Evolutionary conservation across 2,113 vertebrate species (phyloP), one percentile per base, ranked within the genome.

Genomic region (Spizaetus ornatus): DNA sequence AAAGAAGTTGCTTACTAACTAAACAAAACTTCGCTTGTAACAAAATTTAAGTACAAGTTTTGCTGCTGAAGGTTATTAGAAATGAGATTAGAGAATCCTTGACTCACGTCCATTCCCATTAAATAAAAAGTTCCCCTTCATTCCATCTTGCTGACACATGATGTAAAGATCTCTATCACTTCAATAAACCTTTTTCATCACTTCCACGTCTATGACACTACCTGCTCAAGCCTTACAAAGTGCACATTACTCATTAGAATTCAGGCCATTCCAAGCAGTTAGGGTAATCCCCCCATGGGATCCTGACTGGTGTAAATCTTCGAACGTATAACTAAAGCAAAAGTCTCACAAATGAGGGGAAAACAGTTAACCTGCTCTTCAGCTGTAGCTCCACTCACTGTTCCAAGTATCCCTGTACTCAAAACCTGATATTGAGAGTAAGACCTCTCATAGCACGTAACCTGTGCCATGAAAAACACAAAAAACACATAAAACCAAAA

Each of bases 61-160:
- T 58, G 52, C 58, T 78, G 16, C 12, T 82, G 70, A 66, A 86
- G 47, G 83, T 62, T 82, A 66, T 67, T 40, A 90, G 43, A 67
- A 86, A 72, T 42, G 12, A 85, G 66, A 82, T 36, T 29, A 62
- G 27, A 76, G 32, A 91, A 88, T 42, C 58, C 76, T 89, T 77
- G 19, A 86, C 43, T 89, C n/a, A 2, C 2, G 1, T 52, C 48
- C 40, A 78, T 47, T 93, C 23, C 65, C 62, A 86, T 34, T 58
- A 73, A 76, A 38, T 42, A 62, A 77, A 58, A 94, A 72, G 47
- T 69, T 86, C 26, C 66, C 72, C n/a, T 89, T 93, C 43, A 38
- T 86, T 91, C 72, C 50, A 81, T 45, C 48, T 45, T 63, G 52
- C 62, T 93, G 62, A 72, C 63, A 69, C 72, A 86, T 47, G 55